Percentiles rank a stretch among this genome's conserved stretches.
Evolutionary conservation across 2,888 invertebrate species (phyloP).

Genomic region (Drosophila greeni): DNA sequence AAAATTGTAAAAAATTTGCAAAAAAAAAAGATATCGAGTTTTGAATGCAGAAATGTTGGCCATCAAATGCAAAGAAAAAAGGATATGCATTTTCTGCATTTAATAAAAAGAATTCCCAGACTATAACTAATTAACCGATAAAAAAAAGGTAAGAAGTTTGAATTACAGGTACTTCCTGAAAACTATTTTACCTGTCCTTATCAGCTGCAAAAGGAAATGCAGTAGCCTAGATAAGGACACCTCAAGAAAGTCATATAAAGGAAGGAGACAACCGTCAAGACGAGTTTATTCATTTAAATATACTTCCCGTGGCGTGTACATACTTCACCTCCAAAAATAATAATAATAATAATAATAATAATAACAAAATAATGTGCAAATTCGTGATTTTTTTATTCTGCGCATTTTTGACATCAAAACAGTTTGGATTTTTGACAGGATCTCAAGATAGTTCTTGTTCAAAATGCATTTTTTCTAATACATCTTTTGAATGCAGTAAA

Average conservation of each 20-base stretch:
- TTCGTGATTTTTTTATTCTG: not conserved
- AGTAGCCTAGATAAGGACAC: conserved; percentile 1
- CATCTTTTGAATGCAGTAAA: not conserved
- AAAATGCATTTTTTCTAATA: not conserved
- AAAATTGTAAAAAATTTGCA: too few species aligned
- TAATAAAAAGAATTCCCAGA: not conserved
- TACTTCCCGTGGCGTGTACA: not conserved
- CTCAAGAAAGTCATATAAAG: not conserved
- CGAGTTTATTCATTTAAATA: not conserved
- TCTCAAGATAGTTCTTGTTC: not conserved
- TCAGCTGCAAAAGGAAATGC: not conserved
- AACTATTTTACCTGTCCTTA: not conserved
- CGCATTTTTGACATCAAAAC: not conserved
- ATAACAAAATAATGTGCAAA: not conserved
- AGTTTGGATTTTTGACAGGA: too few species aligned
- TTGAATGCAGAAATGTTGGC: too few species aligned
- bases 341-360: too few species aligned
- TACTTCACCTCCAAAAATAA: not conserved
- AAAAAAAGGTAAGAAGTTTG: not conserved
- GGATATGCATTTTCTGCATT: too few species aligned
- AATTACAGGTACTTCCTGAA: not conserved
- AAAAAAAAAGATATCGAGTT: too few species aligned
- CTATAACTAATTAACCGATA: not conserved
- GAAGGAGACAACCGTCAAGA: not conserved
- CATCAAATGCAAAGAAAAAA: too few species aligned